Percentiles rank a stretch among this genome's conserved stretches.
These are phyloP conservation scores for Vulpes ferrilata DNA, from an alignment of 2,113 vertebrate species.

Conservation along the genomic window DNA sequence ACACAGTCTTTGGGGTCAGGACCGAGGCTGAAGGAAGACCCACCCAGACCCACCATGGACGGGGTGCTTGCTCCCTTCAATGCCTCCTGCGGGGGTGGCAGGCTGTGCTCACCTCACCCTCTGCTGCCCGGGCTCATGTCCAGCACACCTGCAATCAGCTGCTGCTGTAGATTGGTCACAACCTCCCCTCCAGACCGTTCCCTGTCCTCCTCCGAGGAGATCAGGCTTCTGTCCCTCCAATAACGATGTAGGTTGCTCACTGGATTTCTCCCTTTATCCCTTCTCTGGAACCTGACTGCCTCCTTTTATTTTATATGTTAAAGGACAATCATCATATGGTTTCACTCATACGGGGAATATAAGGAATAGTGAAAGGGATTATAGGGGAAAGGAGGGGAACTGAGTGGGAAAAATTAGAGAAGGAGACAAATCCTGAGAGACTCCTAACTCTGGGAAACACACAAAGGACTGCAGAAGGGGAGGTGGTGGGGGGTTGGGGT, in stretches of 20 bases:
- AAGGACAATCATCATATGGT: too few relatives aligned
- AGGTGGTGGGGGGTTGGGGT: too few relatives aligned
- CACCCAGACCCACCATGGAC: background rate
- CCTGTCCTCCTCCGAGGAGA: background rate
- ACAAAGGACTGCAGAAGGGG: too few relatives aligned
- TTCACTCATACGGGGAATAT: too few relatives aligned
- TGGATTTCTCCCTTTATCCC: background rate
- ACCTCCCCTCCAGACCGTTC: background rate
- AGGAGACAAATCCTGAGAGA: too few relatives aligned
- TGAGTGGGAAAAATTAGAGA: too few relatives aligned
- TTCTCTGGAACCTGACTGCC: background rate
- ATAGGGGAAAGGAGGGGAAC: too few relatives aligned
- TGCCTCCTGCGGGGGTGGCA: fast-evolving
- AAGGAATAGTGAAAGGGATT: too few relatives aligned
- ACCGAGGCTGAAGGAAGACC: fast-evolving
- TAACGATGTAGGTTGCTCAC: background rate
- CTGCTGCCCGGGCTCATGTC: fast-evolving
- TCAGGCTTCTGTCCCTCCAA: fast-evolving
- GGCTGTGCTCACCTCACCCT: fast-evolving
- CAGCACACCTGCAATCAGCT: too few relatives aligned
- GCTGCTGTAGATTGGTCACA: fast-evolving
- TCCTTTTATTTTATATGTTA: too few relatives aligned
- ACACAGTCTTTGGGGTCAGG: fast-evolving
- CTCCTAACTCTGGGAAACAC: too few relatives aligned
- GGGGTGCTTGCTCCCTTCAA: background rate